Base-by-base conservation (phyloP, 2,113 vertebrate genomes). In the Bagarius yarrelli region DNA sequence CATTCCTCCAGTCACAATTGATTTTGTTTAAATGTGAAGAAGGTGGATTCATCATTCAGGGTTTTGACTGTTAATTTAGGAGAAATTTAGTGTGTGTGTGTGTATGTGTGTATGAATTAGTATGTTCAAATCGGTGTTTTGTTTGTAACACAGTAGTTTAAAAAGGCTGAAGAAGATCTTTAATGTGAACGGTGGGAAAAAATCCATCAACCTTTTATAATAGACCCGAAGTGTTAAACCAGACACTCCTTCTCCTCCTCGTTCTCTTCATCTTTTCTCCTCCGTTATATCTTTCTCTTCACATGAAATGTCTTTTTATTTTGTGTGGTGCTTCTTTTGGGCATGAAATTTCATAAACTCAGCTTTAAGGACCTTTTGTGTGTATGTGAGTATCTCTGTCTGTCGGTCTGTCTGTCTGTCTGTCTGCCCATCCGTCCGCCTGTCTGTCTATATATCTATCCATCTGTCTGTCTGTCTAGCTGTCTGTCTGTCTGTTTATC, bases 291-390 rank as follows among this genome's bases (percentile, higher is more conserved):
- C 25, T 16, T 12, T 66, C 18, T 66, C 32, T 34, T 36, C 30
- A 18, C 16, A 40, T 40, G 36, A 40, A 40, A 4, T 40, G 36
- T 40, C 36, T 40, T 40, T 40, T 3, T 40, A n/a, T 40, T 40
- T 40, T 40, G 60, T 63, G 27, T 34, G 27, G 18, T 30, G 16
- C 2, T 32, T 18, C 32, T 18, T 89, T 87, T 87, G 87, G 81
- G 82, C 73, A 90, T 91, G 88, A 91, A 93, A 92, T 92, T 92
- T 88, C 88, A 91, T 90, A 89, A 90, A 88, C 78, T 86, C 87
- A 77, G 67, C 86, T 91, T 87, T 90, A 88, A 92, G 89, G 87
- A 81, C 79, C 64, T 81, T 59, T 55, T 72, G 64, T 82, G 89
- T 86, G 73, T 85, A 83, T 72, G 72, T 87, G 75, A 79, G 76